phyloP scores from a whole-genome alignment of 2,797 vertebrate species.

The Chiloscyllium punctatum region DNA sequence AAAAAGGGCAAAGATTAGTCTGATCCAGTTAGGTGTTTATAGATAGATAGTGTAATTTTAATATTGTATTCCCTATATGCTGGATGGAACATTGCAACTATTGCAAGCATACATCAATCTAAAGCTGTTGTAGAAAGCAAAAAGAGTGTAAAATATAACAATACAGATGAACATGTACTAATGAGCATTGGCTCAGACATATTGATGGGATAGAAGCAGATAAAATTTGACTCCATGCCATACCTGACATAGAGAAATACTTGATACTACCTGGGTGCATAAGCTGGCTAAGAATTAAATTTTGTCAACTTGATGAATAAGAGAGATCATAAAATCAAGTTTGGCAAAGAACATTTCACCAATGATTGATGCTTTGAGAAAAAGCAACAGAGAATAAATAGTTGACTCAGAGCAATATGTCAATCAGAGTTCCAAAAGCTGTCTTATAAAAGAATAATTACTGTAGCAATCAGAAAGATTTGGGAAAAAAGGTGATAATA shows the following conservation, averaged over 20 bases:
- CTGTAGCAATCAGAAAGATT: not conserved
- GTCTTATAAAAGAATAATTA: not conserved
- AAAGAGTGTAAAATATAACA: not conserved
- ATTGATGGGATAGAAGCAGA: not conserved
- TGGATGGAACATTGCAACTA: not conserved
- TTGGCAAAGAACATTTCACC: not conserved
- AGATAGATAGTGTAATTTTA: not conserved
- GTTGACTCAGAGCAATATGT: not conserved
- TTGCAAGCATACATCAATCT: not conserved
- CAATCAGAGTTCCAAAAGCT: not conserved
- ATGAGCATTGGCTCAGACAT: not conserved
- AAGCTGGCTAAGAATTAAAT: not conserved
- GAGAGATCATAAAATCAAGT: not conserved
- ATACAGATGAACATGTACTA: not conserved
- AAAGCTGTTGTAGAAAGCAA: not conserved
- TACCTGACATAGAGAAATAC: not conserved
- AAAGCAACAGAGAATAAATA: not conserved
- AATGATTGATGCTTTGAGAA: not conserved
- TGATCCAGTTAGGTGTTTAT: not conserved
- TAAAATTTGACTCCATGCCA: not conserved
- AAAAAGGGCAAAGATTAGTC: not conserved
- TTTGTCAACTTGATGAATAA: not conserved
- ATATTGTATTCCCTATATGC: not conserved
- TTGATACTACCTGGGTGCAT: not conserved
- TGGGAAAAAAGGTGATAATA: not conserved